Conservation (phyloP, 2,113 vertebrate species). For the Rhipidura dahli region DNA sequence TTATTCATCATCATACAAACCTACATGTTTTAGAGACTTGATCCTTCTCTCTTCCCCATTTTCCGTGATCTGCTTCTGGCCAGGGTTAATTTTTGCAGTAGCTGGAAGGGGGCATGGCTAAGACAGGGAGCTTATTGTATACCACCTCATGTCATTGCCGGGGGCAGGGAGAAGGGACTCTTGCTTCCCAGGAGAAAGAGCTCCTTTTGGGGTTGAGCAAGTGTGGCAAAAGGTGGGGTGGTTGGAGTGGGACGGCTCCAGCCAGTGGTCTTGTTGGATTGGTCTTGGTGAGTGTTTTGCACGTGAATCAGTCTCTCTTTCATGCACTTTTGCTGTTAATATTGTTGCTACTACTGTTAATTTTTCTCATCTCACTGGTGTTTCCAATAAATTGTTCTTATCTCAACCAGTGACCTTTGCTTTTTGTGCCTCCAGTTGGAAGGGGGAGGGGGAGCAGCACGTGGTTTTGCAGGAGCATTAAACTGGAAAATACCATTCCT, state of each 20-base stretch:
- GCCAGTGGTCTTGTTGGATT: neutral
- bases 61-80: neutral
- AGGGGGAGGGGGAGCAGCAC: rapidly evolving
- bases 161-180: neutral
- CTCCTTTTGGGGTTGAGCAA: neutral
- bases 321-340: neutral
- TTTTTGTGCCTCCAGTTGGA: neutral
- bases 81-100: neutral
- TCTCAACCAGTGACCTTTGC: neutral
- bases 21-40: neutral
- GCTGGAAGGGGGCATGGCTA: neutral
- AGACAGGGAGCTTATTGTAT: neutral
- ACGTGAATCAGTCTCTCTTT: neutral
- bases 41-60: neutral
- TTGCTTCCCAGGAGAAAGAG: neutral
- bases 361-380: neutral
- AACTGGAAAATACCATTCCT: neutral
- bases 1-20: neutral
- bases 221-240: neutral
- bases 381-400: neutral
- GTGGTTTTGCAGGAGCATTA: neutral
- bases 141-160: neutral
- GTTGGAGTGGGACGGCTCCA: too few relatives aligned
- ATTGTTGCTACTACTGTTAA: neutral
- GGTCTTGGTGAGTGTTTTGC: neutral